These are phyloP conservation scores for Meloidogyne hapla DNA, from an alignment of 1,140 invertebrate genomes.

Conservation along the genomic window DNA sequence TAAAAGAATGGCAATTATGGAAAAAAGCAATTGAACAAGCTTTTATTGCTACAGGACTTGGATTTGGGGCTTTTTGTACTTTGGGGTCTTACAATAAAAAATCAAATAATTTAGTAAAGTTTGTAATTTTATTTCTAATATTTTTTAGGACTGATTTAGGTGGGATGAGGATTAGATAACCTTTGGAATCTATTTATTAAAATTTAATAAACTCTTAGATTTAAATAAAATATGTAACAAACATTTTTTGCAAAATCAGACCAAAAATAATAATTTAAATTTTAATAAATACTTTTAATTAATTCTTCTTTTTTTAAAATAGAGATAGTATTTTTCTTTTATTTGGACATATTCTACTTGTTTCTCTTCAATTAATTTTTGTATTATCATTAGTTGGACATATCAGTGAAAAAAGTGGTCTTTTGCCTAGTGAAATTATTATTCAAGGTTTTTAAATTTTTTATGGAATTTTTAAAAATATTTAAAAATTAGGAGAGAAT, in stretches of 20 bases:
- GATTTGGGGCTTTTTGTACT: conserved; percentile 64
- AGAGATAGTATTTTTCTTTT: conserved; percentile 59
- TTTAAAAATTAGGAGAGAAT: conserved; percentile 30
- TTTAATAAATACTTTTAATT: background rate
- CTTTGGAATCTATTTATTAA: no score
- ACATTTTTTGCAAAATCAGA: no score
- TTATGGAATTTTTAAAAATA: background rate
- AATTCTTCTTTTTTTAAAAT: conserved; percentile 21
- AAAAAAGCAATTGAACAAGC: conserved; percentile 61
- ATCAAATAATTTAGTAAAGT: conserved; percentile 61
- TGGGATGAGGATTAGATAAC: no score
- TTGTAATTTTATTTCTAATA: background rate
- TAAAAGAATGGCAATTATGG: conserved; percentile 58
- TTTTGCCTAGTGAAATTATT: conserved; percentile 49
- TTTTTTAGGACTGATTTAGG: no score
- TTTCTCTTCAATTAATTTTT: conserved; percentile 49
- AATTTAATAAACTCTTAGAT: no score
- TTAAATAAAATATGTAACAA: no score
- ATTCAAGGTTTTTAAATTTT: conserved; percentile 34
- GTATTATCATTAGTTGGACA: conserved; percentile 56
- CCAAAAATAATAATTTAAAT: background rate
- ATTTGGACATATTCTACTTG: conserved; percentile 51
- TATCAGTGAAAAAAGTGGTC: conserved; percentile 47
- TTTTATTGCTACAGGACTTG: conserved; percentile 60
- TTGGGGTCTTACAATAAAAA: conserved; percentile 62